These are phyloP conservation scores for Andrena hattorfiana DNA, from an alignment of 2,888 invertebrate genomes.

Conservation along the genomic window DNA sequence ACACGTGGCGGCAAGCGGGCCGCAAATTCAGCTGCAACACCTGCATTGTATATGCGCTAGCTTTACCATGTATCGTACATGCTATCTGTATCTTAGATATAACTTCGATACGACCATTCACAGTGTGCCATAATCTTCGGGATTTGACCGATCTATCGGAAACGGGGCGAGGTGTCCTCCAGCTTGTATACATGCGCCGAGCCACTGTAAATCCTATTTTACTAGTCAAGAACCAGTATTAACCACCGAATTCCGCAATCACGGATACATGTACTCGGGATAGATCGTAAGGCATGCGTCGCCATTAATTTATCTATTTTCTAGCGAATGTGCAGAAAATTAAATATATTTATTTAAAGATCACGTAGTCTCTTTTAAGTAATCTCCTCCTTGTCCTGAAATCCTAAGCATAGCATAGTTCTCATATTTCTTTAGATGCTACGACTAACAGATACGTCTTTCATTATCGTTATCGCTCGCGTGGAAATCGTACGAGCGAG, in stretches of 20 bases:
- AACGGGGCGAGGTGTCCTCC: neutral
- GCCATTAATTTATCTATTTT: slow-evolving; percentile 55
- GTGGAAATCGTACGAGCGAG: too few species aligned
- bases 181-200: neutral
- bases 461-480: too few species aligned
- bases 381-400: too few species aligned
- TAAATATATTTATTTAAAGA: slow-evolving; percentile 55
- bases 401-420: neutral
- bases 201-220: slow-evolving; percentile 39
- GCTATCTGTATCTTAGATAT: slow-evolving; percentile 15
- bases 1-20: neutral
- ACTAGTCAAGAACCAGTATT: slow-evolving; percentile 79
- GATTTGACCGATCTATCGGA: neutral
- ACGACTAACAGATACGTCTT: too few species aligned
- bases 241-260: slow-evolving; percentile 37
- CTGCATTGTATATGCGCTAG: neutral
- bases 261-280: neutral
- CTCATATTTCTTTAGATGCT: neutral
- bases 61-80: neutral
- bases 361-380: neutral
- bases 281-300: neutral
- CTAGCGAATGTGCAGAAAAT: slow-evolving; percentile 27
- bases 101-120: slow-evolving; percentile 1
- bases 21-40: neutral
- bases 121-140: slow-evolving; percentile 45